Conservation (phyloP, 1,140 invertebrate species). For the Asobara japonica region DNA sequence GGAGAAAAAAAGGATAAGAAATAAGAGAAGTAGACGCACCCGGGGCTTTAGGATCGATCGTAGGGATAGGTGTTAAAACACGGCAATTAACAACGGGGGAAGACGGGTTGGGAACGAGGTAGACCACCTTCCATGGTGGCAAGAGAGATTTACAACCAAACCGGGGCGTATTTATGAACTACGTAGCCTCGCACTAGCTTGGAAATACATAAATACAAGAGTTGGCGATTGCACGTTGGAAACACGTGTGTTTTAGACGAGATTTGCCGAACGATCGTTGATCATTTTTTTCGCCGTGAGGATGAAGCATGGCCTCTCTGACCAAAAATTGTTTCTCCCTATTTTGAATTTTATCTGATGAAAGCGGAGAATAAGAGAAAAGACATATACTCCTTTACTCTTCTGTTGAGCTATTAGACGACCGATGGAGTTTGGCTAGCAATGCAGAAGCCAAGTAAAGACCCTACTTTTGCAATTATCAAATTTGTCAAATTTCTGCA, state of each 20-base stretch:
- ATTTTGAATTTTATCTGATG: too few relatives aligned
- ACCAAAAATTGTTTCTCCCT: too few relatives aligned
- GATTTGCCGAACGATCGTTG: slow-evolving; percentile 3
- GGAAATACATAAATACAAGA: not conserved
- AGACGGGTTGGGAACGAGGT: slow-evolving; percentile 46
- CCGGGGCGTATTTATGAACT: slow-evolving; percentile 65
- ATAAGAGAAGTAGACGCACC: slow-evolving; percentile 13
- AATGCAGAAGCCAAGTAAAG: too few relatives aligned
- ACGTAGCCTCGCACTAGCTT: slow-evolving; percentile 36
- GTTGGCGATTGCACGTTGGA: not conserved
- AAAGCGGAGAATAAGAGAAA: too few relatives aligned
- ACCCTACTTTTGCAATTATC: too few relatives aligned
- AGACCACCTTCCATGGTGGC: slow-evolving; percentile 53
- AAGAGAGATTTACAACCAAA: slow-evolving; percentile 64
- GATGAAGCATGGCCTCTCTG: too few relatives aligned
- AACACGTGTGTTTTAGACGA: slow-evolving; percentile 4
- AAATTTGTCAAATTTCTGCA: too few relatives aligned
- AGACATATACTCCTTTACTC: too few relatives aligned
- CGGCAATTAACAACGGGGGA: slow-evolving; percentile 65
- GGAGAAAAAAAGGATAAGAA: not conserved
- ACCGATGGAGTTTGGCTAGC: too few relatives aligned
- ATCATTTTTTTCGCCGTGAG: slow-evolving; percentile 10
- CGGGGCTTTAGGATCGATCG: slow-evolving; percentile 16
- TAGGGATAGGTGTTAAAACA: slow-evolving; percentile 65
- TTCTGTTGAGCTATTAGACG: too few relatives aligned